Evolutionary conservation across 2,888 invertebrate species (phyloP), one percentile per base, ranked within the genome.

Genomic region (Stictocephala bisonia): DNA sequence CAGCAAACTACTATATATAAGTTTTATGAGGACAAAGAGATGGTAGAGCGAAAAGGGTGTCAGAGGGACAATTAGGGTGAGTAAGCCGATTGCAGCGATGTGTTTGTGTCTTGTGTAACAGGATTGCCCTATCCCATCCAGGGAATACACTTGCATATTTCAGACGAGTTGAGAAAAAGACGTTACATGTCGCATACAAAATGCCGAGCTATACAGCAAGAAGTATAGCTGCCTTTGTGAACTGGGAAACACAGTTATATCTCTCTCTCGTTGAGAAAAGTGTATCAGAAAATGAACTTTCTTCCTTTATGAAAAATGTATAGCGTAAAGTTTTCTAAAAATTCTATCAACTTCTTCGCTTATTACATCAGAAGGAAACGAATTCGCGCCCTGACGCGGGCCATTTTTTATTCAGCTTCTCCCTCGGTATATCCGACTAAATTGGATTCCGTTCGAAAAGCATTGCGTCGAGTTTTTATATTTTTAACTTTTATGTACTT

Each of bases 281-380:
- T 71, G 50, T 60, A 64, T 71, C 71, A 64, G 71, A 71, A 71
- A 71, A 71, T 64, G 64, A 50, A 71, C 71, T 71, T 71, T 71
- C 71, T 71, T 70, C 64, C 64, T 60, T 60, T 75, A 78, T 78
- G 77, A 78, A 78, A 78, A 76, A 78, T 78, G 77, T 78, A 78
- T 78, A 76, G 75, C 76, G 75, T 76, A 76, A 77, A 78, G 78
- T 78, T 78, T 78, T 78, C 76, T 78, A 77, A 77, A 78, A 78
- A 78, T 77, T 78, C 78, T 78, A 78, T 78, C 78, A 77, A 77
- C 76, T 77, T 77, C 74, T 73, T 77, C 74, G 76, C 51, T 72
- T 72, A 72, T 72, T 72, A 53, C 72, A 72, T 72, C 72, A 72
- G 56, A 51, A 41, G 40, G 70, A 70, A 68, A 68, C 68, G 68